Evolutionary conservation across 2,113 vertebrate genomes (phyloP).

Genomic region (Chionis minor): DNA sequence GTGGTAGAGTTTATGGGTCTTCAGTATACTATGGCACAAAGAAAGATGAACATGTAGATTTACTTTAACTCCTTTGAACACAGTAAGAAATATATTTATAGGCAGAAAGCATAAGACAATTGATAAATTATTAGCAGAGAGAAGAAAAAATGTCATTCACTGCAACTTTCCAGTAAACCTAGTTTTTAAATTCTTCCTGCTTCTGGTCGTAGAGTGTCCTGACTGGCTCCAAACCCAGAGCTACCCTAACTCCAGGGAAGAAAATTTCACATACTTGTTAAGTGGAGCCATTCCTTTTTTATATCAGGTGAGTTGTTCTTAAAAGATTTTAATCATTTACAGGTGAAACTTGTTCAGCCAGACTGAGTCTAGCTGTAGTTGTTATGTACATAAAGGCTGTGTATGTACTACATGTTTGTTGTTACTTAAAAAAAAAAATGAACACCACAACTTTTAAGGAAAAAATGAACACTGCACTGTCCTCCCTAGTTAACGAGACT

Average conservation of each 20-base stretch:
- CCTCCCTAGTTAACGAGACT: conserved; percentile 42
- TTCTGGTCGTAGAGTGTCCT: background rate
- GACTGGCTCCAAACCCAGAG: background rate
- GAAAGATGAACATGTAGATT: background rate
- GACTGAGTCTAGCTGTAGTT: background rate
- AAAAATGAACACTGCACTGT: conserved; percentile 29
- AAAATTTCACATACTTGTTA: background rate
- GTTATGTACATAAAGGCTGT: background rate
- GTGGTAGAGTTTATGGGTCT: background rate
- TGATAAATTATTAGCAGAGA: background rate
- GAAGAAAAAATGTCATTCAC: background rate
- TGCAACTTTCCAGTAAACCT: background rate
- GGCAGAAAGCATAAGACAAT: background rate
- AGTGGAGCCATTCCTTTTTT: background rate
- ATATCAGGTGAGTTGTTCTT: background rate
- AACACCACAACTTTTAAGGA: background rate
- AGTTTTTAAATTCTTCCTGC: background rate
- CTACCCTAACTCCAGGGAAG: background rate
- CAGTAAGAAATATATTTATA: background rate
- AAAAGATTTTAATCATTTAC: background rate
- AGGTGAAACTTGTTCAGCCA: background rate
- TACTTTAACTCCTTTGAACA: background rate
- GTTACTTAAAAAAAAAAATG: too few relatives aligned
- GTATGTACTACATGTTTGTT: background rate
- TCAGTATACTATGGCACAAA: background rate